Conservation (phyloP, 1,140 invertebrate genomes). For the Arctopsyche grandis region DNA sequence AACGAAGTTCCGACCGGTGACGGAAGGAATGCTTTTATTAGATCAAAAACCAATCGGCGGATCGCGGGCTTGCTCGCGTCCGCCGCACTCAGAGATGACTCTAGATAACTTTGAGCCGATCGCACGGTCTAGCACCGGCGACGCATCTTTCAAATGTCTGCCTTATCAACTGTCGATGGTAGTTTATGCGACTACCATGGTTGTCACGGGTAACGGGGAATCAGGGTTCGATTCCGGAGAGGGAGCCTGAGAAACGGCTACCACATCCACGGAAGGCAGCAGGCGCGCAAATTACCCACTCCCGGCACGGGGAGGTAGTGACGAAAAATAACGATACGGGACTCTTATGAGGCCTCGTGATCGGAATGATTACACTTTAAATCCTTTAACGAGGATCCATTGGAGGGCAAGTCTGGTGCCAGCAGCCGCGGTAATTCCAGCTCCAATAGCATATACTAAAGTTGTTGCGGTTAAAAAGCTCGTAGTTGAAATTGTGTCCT, state of each 20-base stretch:
- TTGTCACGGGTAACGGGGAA: conserved; percentile 81
- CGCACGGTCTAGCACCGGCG: conserved; percentile 78
- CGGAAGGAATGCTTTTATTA: no score
- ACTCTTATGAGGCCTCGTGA: conserved; percentile 82
- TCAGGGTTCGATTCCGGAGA: conserved; percentile 77
- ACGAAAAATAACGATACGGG: conserved; percentile 89
- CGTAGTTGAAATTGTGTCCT: conserved; percentile 78
- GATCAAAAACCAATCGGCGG: no score
- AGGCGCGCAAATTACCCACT: conserved; percentile 90
- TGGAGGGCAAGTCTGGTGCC: conserved; percentile 93
- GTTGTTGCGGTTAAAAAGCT: conserved; percentile 84
- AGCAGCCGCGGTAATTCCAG: conserved; percentile 92
- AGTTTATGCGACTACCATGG: conserved; percentile 81
- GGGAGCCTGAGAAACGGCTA: conserved; percentile 72
- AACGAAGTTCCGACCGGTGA: conserved; percentile 73
- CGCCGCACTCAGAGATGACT: no score
- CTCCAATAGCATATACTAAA: conserved; percentile 91
- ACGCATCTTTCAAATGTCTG: conserved; percentile 88
- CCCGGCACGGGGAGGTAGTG: conserved; percentile 81
- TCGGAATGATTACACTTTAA: conserved; percentile 92
- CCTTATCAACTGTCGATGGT: conserved; percentile 89
- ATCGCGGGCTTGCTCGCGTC: no score
- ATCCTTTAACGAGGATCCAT: conserved; percentile 88
- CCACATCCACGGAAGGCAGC: conserved; percentile 92
- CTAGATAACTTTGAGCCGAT: conserved; percentile 83